phyloP scores from a whole-genome alignment of 2,888 invertebrate species.

The Corythucha ciliata region DNA sequence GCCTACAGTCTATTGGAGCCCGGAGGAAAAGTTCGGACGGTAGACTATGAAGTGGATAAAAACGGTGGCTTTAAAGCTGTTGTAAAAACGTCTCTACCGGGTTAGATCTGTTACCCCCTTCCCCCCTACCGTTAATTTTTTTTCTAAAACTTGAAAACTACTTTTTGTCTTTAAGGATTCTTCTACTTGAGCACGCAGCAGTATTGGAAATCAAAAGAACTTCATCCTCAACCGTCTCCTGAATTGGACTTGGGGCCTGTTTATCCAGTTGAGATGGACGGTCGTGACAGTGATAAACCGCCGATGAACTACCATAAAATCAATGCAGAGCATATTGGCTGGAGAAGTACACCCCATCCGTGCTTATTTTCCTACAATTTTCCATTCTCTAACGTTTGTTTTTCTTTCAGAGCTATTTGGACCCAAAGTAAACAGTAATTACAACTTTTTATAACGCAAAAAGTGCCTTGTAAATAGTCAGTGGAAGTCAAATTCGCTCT shows the following conservation, averaged over 20 bases:
- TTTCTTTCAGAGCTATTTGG: no score
- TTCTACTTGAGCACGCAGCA: constrained; percentile 31
- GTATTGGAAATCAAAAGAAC: constrained; percentile 25
- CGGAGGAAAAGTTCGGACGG: constrained; percentile 37
- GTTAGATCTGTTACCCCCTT: constrained; percentile 21
- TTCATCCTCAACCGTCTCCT: constrained; percentile 28
- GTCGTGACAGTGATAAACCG: no score
- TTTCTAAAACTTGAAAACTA: constrained; percentile 1
- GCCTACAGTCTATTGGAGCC: constrained; percentile 38
- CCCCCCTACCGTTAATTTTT: background rate
- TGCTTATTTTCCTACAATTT: no score
- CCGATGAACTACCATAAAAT: no score
- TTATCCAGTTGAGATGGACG: no score
- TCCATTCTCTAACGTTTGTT: background rate
- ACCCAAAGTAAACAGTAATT: no score
- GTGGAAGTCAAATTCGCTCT: no score
- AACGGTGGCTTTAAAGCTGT: constrained; percentile 38
- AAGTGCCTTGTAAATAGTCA: no score
- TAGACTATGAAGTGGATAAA: constrained; percentile 39
- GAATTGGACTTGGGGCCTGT: no score
- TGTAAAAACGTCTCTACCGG: constrained; percentile 35
- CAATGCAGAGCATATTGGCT: no score
- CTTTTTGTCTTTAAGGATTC: constrained; percentile 20
- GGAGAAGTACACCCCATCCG: no score
- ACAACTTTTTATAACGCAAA: no score